phyloP scores from a whole-genome alignment of 1,140 invertebrate species.

The Bicyclus anynana region DNA sequence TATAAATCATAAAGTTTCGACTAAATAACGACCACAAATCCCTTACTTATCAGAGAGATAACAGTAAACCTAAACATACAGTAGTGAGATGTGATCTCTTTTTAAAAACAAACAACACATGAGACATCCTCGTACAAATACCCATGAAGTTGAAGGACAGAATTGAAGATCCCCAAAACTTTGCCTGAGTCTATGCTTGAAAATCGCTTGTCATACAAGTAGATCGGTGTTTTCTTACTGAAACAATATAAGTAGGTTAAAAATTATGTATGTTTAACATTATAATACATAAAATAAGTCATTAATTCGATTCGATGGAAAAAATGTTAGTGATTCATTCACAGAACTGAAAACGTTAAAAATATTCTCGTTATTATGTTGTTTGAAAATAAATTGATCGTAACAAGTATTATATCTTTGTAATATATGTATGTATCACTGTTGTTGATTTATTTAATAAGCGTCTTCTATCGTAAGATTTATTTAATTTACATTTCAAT shows the following conservation, averaged over 20 bases:
- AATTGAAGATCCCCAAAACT: constrained; percentile 15
- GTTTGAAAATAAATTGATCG: constrained; percentile 56
- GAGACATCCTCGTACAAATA: no score
- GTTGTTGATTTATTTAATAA: constrained; percentile 72
- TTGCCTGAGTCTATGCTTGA: constrained; percentile 22
- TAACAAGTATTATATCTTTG: constrained; percentile 49
- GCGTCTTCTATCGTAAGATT: constrained; percentile 51
- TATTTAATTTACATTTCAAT: constrained; percentile 34
- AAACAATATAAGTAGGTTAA: constrained; percentile 35
- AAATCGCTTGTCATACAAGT: constrained; percentile 35
- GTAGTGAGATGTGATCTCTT: neutral
- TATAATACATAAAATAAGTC: constrained; percentile 37
- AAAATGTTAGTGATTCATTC: constrained; percentile 71
- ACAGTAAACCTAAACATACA: no score
- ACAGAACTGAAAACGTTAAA: constrained; percentile 74
- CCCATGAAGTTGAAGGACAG: neutral
- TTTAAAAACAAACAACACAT: neutral
- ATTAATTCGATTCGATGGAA: constrained; percentile 51
- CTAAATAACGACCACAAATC: neutral
- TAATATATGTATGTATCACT: constrained; percentile 67
- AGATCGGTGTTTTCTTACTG: constrained; percentile 32
- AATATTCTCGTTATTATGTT: constrained; percentile 75
- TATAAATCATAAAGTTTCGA: neutral
- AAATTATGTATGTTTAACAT: constrained; percentile 31
- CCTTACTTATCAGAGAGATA: no score